Conservation (phyloP, 2,888 invertebrate genomes). For the Amphipoea lucens region DNA sequence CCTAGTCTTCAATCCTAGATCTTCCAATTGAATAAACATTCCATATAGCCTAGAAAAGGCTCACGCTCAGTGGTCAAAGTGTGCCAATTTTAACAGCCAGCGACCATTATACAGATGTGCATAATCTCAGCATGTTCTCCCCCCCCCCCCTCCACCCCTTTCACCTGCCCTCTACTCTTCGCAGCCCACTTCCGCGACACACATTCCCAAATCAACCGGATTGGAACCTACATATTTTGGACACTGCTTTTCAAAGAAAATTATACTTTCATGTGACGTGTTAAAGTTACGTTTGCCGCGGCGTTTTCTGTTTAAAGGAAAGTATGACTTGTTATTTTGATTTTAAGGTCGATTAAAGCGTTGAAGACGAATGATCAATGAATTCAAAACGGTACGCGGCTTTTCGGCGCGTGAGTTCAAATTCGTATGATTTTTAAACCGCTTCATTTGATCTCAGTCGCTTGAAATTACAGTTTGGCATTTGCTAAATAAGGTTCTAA, state of each 20-base stretch:
- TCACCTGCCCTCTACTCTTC: conserved; percentile 70
- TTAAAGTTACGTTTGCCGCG: conserved; percentile 62
- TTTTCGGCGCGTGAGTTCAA: conserved; percentile 78
- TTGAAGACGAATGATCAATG: conserved; percentile 74
- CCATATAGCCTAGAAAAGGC: conserved; percentile 42
- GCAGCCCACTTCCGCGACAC: conserved; percentile 82
- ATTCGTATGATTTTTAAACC: conserved; percentile 79
- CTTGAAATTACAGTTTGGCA: conserved; percentile 41
- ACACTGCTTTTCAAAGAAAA: conserved; percentile 64
- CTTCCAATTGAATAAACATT: conserved; percentile 41
- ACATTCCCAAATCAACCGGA: conserved; percentile 87
- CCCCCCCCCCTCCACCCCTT: conserved; percentile 60
- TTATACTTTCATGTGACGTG: conserved; percentile 64
- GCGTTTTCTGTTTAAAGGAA: conserved; percentile 56
- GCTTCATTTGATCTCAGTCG: conserved; percentile 56
- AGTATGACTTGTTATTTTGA: conserved; percentile 70
- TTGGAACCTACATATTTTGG: conserved; percentile 85
- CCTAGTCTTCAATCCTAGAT: conserved; percentile 21
- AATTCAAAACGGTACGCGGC: conserved; percentile 84
- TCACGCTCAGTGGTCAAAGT: conserved; percentile 59
- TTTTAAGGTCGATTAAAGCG: conserved; percentile 75
- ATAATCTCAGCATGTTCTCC: conserved; percentile 71
- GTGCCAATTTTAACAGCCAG: conserved; percentile 68
- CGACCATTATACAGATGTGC: conserved; percentile 72
- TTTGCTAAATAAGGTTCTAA: conserved; percentile 39